Percentiles rank a stretch among this genome's conserved stretches.
These are phyloP conservation scores for Sphecodes monilicornis DNA, from an alignment of 2,888 invertebrate species.

Conservation along the genomic window DNA sequence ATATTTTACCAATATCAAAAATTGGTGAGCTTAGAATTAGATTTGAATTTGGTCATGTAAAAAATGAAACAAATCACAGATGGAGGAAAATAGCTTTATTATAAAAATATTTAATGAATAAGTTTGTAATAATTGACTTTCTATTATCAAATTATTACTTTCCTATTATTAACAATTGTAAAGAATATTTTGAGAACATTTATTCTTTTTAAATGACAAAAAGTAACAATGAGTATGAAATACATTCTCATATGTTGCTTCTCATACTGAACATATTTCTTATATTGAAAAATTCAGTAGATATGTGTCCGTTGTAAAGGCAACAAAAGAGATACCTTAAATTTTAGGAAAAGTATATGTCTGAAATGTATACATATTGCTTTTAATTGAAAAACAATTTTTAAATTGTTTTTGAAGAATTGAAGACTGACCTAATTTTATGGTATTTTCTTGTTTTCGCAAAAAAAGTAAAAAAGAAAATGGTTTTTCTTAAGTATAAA, in stretches of 20 bases:
- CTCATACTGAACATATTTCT: neutral
- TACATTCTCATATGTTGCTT: slow-evolving; percentile 9
- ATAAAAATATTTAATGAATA: slow-evolving; percentile 72
- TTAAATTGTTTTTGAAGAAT: slow-evolving; percentile 42
- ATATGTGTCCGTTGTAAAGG: slow-evolving; percentile 12
- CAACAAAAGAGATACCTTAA: slow-evolving; percentile 12
- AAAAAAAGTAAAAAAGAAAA: slow-evolving; percentile 20
- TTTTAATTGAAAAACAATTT: slow-evolving; percentile 29
- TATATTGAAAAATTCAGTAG: slow-evolving; percentile 17
- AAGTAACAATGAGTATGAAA: neutral
- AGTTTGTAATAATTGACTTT: slow-evolving; percentile 42
- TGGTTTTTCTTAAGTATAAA: slow-evolving; percentile 13
- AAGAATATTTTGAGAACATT: slow-evolving; percentile 33
- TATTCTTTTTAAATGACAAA: neutral
- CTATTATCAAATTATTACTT: slow-evolving; percentile 57
- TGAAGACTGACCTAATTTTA: slow-evolving; percentile 62
- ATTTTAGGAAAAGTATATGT: slow-evolving; percentile 4
- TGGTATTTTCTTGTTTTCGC: slow-evolving; percentile 26
- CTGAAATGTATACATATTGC: slow-evolving; percentile 1
- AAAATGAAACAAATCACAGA: slow-evolving; percentile 84
- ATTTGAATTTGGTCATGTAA: slow-evolving; percentile 89
- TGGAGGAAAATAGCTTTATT: slow-evolving; percentile 75
- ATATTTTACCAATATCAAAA: slow-evolving; percentile 88
- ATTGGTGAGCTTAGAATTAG: slow-evolving; percentile 90
- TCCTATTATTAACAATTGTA: slow-evolving; percentile 38